These are phyloP conservation scores for Psammodynastes pulverulentus DNA, from an alignment of 2,113 vertebrate genomes.

Conservation along the genomic window DNA sequence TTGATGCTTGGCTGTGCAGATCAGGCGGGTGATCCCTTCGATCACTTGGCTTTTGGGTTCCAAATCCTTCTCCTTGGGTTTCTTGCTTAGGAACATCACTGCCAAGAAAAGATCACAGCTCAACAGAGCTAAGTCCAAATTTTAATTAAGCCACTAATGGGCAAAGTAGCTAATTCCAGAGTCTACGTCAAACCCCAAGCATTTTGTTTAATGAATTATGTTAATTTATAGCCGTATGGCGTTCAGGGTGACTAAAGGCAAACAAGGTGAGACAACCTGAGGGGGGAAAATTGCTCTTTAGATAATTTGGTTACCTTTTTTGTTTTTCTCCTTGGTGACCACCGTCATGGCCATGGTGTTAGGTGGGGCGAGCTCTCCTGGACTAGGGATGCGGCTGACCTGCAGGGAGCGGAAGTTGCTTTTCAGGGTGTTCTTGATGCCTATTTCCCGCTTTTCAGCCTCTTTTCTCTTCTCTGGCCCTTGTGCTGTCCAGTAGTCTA, in stretches of 20 bases:
- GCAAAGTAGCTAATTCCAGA: neutral
- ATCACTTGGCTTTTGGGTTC: slow-evolving; percentile 91
- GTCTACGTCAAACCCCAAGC: neutral
- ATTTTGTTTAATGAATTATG: neutral
- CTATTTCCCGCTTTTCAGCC: slow-evolving; percentile 77
- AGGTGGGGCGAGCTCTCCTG: slow-evolving; percentile 81
- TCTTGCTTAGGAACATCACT: slow-evolving; percentile 92
- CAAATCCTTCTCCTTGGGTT: slow-evolving; percentile 86
- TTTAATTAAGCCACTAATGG: neutral
- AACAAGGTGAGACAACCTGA: neutral
- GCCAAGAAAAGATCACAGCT: neutral
- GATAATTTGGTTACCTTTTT: slow-evolving; percentile 70
- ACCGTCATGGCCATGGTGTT: slow-evolving; percentile 92
- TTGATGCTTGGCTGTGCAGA: slow-evolving; percentile 90
- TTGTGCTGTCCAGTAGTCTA: slow-evolving; percentile 89
- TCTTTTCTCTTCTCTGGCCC: slow-evolving; percentile 80
- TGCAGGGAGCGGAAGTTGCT: slow-evolving; percentile 92
- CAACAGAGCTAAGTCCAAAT: neutral
- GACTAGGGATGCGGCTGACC: slow-evolving; percentile 83
- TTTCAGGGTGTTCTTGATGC: slow-evolving; percentile 86
- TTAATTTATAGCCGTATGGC: neutral
- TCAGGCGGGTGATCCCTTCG: slow-evolving; percentile 87
- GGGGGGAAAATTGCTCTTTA: neutral
- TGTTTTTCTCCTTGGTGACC: slow-evolving; percentile 93
- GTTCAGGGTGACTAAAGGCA: neutral